Evolutionary conservation across 2,113 vertebrate species (phyloP), one percentile per base, ranked within the genome.

Genomic region (Fregata magnificens): DNA sequence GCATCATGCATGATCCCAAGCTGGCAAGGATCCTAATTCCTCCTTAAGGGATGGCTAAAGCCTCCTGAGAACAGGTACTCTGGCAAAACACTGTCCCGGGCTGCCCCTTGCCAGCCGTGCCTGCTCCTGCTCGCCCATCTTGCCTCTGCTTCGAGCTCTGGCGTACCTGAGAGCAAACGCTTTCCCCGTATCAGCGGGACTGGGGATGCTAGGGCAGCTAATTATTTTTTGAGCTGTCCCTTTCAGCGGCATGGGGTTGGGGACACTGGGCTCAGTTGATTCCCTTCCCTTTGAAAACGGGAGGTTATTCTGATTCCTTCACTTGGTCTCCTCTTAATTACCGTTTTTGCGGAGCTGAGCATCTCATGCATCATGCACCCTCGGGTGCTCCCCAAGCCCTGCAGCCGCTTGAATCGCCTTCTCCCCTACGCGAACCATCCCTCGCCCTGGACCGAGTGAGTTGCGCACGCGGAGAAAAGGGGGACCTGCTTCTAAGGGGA

Each of bases 391-490:
- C 42, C n/a, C 0, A 6, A 20, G 44, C 74, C 45, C 2, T 3
- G 52, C 28, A 18, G 49, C 42, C 4, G 2, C 82, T 38, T 16
- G 28, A 66, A 36, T 78, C 3, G 1, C 36, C 50, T 28, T 67
- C 29, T 62, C 42, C 66, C 65, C 42, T 26, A 2, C 7, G 4
- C 89, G 42, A n/a, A 24, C 25, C 70, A 9, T 4, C 31, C 59
- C 47, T 21, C 1, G 2, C 25, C 16, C 61, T 45, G 44, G 10
- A 16, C 47, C 1, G 11, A 13, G 67, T 1, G 52, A 34, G 49
- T 25, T 63, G 38, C 0, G 4, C 59, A 2, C 3, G 0, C 1
- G 0, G 71, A 81, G 83, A 67, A 59, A 38, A 78, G 34, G n/a
- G 0, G 7, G n/a, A 67, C 82, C 52, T 55, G 65, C 71, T 88